Evolutionary conservation across 2,797 vertebrate genomes (phyloP).

Genomic region (Lacerta viridis): DNA sequence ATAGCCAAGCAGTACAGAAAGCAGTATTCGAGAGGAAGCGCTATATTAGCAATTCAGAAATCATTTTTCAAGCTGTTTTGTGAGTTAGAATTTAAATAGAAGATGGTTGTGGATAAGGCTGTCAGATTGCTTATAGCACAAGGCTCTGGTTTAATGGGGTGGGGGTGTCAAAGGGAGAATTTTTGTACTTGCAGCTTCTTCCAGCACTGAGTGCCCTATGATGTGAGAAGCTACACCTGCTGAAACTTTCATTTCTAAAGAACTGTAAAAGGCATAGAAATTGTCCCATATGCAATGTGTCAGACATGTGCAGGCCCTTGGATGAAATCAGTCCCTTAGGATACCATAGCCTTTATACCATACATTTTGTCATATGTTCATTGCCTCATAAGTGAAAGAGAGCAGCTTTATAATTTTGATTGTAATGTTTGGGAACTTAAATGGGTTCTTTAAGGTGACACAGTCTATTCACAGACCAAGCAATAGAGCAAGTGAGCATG

Average conservation of each 20-base stretch:
- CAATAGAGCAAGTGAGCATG: neutral
- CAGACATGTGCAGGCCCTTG: neutral
- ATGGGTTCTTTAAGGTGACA: neutral
- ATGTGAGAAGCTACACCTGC: neutral
- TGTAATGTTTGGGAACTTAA: neutral
- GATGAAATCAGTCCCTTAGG: neutral
- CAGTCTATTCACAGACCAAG: neutral
- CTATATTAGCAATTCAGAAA: neutral
- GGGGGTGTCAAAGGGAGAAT: neutral
- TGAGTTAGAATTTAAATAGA: conserved; percentile 1
- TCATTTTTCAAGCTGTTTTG: neutral
- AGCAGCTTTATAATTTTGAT: neutral
- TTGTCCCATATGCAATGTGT: neutral
- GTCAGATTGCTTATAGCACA: neutral
- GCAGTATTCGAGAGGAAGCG: conserved; percentile 6
- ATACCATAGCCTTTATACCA: no score
- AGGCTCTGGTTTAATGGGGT: neutral
- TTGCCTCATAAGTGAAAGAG: neutral
- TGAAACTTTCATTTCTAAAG: neutral
- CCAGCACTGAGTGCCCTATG: neutral
- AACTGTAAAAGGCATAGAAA: neutral
- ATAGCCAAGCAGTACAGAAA: neutral
- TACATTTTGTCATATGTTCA: no score
- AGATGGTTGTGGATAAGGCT: neutral
- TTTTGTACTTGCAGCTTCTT: neutral